Base-by-base conservation (phyloP, 2,113 vertebrate species). In the Tachysurus vachellii region DNA sequence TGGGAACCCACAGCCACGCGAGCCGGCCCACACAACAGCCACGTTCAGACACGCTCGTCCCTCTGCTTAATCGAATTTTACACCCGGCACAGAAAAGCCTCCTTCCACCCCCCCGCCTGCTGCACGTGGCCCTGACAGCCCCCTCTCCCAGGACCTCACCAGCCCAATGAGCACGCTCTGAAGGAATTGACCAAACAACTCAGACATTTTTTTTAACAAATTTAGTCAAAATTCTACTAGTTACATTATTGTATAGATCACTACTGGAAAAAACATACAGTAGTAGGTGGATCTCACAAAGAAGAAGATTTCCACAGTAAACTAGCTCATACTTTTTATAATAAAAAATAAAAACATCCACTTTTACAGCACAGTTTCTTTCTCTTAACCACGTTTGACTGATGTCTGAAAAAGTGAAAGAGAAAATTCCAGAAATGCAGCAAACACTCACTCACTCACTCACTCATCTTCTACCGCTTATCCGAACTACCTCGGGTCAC, bases 111-210 rank as follows among this genome's bases (percentile, higher is more conserved):
- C 36, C 85, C 42, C 91, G 90, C 82, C 0, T 1, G 89, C 92
- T 90, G 89, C 95, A 96, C 95, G 94, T 96, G 95, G 94, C 10
- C 4, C 91, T 96, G 96, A 96, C 96, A 96, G 95, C 88, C 94
- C 79, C 89, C 59, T 94, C 95, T 96, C 96, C 95, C 96, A 96
- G 93, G 92, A 92, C 92, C 93, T 90, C 83, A 73, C 80, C 70
- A 85, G n/a, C 57, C 70, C 80, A 47, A 73, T 79, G 70, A 80
- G 36, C 36, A 62, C 0, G 64, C 77, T 73, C 77, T 88, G 85
- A 84, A 90, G 68, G 81, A 47, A 89, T 66, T 57, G 21, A 84
- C 31, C 61, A 68, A 64, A 64, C 4, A 76, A 50, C 3, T 23
- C 4, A 44, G 13, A 36, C 36, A 82, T 50, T 59, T 57, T 70